These are phyloP conservation scores for Hemicordylus capensis DNA, from an alignment of 2,113 vertebrate genomes.

Conservation along the genomic window DNA sequence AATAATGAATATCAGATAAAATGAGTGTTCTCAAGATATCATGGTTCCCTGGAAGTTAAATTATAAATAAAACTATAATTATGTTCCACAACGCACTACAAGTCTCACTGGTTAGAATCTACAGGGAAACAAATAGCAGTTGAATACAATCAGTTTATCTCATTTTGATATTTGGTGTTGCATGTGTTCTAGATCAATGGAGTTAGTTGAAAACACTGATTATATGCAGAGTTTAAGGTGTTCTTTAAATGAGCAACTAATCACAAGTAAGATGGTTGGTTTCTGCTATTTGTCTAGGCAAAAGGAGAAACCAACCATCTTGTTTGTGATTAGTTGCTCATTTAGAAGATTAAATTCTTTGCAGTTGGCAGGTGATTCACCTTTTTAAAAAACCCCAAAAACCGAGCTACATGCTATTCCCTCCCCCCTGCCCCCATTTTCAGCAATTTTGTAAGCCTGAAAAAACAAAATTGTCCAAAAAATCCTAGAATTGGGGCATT, in stretches of 20 bases:
- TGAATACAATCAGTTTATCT: slow-evolving; percentile 31
- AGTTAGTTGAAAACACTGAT: slow-evolving; percentile 21
- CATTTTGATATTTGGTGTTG: slow-evolving; percentile 37
- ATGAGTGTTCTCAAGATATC: slow-evolving; percentile 35
- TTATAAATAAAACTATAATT: slow-evolving; percentile 40
- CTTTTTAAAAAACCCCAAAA: no score
- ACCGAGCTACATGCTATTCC: no score
- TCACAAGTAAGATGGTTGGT: slow-evolving; percentile 10
- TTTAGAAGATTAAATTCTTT: no score
- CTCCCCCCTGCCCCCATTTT: no score
- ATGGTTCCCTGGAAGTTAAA: slow-evolving; percentile 43
- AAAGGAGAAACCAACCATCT: no score
- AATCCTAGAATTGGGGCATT: no score
- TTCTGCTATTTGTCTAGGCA: background rate
- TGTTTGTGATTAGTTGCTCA: no score
- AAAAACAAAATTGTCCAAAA: background rate
- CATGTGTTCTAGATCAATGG: slow-evolving; percentile 16
- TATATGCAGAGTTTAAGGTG: slow-evolving; percentile 29
- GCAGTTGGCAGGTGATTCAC: no score
- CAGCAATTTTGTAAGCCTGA: background rate
- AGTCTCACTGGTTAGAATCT: slow-evolving; percentile 5
- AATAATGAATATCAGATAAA: slow-evolving; percentile 52
- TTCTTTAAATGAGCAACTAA: slow-evolving; percentile 49
- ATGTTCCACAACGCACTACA: slow-evolving; percentile 34
- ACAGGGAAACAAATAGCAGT: slow-evolving; percentile 32